A percentile compares a stretch with the other conserved stretches of the same genome.
Evolutionary conservation across 1,140 invertebrate genomes (phyloP).

Genomic region (Cydia amplana): DNA sequence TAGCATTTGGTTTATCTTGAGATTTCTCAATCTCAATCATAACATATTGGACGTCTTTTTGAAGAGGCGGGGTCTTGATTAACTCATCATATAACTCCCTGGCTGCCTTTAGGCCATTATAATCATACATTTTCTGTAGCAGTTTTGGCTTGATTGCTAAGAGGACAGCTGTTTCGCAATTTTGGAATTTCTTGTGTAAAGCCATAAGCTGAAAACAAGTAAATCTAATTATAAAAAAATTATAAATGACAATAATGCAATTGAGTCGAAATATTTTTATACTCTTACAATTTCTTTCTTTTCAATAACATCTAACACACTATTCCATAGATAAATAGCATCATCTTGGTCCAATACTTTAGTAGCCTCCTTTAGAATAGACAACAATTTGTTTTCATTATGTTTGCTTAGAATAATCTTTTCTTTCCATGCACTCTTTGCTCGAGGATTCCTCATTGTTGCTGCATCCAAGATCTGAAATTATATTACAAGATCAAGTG

Average conservation of each 20-base stretch:
- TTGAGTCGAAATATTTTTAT: background rate
- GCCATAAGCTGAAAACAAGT: slow-evolving; percentile 61
- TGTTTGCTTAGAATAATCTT: slow-evolving; percentile 55
- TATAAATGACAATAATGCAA: too few relatives aligned
- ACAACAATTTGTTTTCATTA: slow-evolving; percentile 61
- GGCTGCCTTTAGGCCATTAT: slow-evolving; percentile 64
- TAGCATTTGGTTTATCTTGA: slow-evolving; percentile 58
- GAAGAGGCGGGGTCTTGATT: slow-evolving; percentile 66
- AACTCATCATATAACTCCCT: slow-evolving; percentile 69
- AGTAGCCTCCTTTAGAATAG: slow-evolving; percentile 56
- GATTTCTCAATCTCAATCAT: slow-evolving; percentile 69
- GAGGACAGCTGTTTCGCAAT: slow-evolving; percentile 61
- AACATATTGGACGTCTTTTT: slow-evolving; percentile 59
- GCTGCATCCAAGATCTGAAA: slow-evolving; percentile 62
- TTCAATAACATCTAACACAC: slow-evolving; percentile 60
- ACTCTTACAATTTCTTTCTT: slow-evolving; percentile 56
- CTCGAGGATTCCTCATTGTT: slow-evolving; percentile 52
- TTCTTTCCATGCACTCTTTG: slow-evolving; percentile 61
- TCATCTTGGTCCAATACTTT: slow-evolving; percentile 61
- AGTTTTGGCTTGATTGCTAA: slow-evolving; percentile 68
- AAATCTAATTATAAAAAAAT: slow-evolving; percentile 23
- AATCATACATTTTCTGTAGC: slow-evolving; percentile 66
- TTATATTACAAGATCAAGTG: background rate
- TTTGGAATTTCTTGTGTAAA: slow-evolving; percentile 62
- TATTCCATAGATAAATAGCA: slow-evolving; percentile 58